A percentile compares a stretch with the other conserved stretches of the same genome.
Evolutionary conservation across 92 coral and sea anemone species (phyloP).

Genomic region (Ricordea florida): DNA sequence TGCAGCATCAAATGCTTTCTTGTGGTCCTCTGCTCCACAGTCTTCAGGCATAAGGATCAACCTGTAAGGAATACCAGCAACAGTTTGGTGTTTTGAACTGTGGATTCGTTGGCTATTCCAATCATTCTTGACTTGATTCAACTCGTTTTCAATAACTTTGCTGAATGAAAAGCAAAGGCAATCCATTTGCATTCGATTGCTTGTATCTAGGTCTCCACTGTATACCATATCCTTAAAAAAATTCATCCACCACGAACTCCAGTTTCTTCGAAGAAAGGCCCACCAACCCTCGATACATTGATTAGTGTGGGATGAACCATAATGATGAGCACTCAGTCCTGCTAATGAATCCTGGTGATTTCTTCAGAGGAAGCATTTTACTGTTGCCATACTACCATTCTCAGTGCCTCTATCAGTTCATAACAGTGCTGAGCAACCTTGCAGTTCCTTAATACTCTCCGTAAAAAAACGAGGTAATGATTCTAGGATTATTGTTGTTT

Average conservation of each 20-base stretch:
- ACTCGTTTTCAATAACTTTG: constrained; percentile 18
- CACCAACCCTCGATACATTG: too few relatives aligned
- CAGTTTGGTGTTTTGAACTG: constrained; percentile 27
- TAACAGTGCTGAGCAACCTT: constrained; percentile 46
- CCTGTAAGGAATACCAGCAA: constrained; percentile 34
- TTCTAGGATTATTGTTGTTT: constrained; percentile 52
- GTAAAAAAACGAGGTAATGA: constrained; percentile 29
- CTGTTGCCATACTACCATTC: constrained; percentile 11
- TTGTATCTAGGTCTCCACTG: too few relatives aligned
- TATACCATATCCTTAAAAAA: too few relatives aligned
- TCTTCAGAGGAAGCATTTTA: too few relatives aligned
- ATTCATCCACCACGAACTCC: too few relatives aligned
- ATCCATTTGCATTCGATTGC: constrained; percentile 17
- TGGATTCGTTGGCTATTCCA: constrained; percentile 28
- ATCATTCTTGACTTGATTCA: constrained; percentile 24
- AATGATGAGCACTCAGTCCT: too few relatives aligned
- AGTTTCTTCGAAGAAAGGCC: too few relatives aligned
- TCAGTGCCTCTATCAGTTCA: constrained; percentile 64
- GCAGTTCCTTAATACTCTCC: constrained; percentile 41
- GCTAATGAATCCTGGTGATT: constrained; percentile 3
- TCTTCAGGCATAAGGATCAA: constrained; percentile 32
- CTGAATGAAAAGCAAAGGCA: constrained; percentile 40
- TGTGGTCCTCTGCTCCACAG: constrained; percentile 33
- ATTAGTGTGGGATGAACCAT: too few relatives aligned
- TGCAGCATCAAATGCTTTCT: constrained; percentile 29